Evolutionary conservation across 2,113 vertebrate genomes (phyloP).

Genomic region (Ptilorrhoa leucosticta): DNA sequence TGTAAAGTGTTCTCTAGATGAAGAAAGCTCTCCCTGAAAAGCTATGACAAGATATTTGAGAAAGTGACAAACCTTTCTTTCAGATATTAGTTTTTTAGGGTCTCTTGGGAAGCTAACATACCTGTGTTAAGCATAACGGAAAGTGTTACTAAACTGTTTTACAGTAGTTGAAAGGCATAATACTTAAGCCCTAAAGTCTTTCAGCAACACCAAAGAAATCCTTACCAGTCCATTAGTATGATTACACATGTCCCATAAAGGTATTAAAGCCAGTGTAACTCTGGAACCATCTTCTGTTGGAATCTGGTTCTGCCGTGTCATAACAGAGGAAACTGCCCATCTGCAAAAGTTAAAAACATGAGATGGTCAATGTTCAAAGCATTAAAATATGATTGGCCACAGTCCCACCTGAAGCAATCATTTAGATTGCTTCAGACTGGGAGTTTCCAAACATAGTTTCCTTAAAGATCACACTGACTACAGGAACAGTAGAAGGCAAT

Average conservation of each 20-base stretch:
- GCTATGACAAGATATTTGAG: neutral
- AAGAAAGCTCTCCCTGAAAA: neutral
- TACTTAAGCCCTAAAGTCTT: neutral
- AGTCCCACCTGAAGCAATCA: neutral
- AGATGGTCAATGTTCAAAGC: neutral
- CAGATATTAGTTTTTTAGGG: neutral
- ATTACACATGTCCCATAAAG: slow-evolving; percentile 99
- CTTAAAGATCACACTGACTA: neutral
- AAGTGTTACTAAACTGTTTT: neutral
- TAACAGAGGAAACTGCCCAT: slow-evolving; percentile 97
- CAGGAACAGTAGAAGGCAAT: neutral
- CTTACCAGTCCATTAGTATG: slow-evolving; percentile 96
- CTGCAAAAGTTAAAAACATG: slow-evolving; percentile 54
- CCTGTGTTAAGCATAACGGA: neutral
- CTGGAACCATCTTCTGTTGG: slow-evolving; percentile 94
- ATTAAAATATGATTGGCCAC: neutral
- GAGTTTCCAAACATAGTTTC: neutral
- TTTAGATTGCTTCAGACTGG: neutral
- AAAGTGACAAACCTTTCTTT: neutral
- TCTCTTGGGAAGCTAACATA: neutral
- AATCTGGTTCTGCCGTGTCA: slow-evolving; percentile 98
- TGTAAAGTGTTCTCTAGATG: neutral
- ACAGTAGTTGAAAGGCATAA: neutral
- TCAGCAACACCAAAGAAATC: neutral
- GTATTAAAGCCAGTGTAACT: slow-evolving; percentile 94